Evolutionary conservation across 1,140 invertebrate species (phyloP).

Genomic region (Venturia canescens): DNA sequence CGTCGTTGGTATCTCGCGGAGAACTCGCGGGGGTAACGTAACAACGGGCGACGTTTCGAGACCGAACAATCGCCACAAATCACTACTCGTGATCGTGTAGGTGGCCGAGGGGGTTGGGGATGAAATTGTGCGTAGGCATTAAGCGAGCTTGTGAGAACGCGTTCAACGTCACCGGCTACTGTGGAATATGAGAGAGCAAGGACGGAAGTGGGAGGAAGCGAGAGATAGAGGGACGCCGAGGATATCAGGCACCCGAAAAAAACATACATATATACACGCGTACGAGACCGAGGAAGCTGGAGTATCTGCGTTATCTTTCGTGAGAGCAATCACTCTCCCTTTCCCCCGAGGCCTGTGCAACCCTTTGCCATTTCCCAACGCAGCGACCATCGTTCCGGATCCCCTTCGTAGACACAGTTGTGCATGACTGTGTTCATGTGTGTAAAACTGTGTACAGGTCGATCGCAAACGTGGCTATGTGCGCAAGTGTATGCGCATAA

Average conservation of each 20-base stretch:
- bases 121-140: constrained; percentile 38
- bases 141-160: constrained; percentile 23
- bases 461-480: not conserved
- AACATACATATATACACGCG: not conserved
- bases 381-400: not conserved
- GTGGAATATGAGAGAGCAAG: not conserved
- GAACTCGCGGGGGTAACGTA: not conserved
- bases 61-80: constrained; percentile 46
- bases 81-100: constrained; percentile 2
- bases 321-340: constrained; percentile 32
- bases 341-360: not conserved
- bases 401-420: not conserved
- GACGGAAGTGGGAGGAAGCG: not conserved
- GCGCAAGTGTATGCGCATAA: not conserved
- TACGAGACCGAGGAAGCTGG: not conserved
- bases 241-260: not conserved
- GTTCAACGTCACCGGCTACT: constrained; percentile 6
- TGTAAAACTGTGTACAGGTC: not conserved
- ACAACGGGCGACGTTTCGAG: constrained; percentile 39
- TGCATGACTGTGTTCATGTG: not conserved
- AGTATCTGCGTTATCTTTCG: constrained; percentile 32
- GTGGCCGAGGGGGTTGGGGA: not conserved
- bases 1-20: constrained; percentile 16
- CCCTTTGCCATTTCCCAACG: not conserved
- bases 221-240: constrained; percentile 27